Evolutionary conservation across 2,113 vertebrate genomes (phyloP), one percentile per base, ranked within the genome.

Genomic region (Aptenodytes patagonicus): DNA sequence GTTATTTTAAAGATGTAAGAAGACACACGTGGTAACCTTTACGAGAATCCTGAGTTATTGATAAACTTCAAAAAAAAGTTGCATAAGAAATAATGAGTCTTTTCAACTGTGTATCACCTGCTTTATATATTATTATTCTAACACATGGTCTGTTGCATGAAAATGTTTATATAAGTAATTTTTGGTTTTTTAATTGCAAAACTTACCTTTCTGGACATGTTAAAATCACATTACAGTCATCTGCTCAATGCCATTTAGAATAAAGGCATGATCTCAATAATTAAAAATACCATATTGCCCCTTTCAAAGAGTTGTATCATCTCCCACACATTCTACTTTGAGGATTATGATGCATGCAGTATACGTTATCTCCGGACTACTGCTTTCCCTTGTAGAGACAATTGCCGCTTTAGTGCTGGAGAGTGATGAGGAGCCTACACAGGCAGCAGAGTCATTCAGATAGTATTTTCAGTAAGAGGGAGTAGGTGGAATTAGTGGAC

Each of bases 271-370:
- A 46, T 22, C 21, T 89, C 62, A 52, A 16, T 85, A 95, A 94
- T 87, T 94, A 91, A 91, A 94, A 97, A 93, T 62, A 97, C 16
- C 32, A 79, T 40, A 47, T 6, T 89, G 49, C 10, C 66, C 66
- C 87, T 86, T 95, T 87, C 54, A 91, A 82, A 79, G 84, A 79
- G 19, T 24, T 91, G 34, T 79, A 84, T 66, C 78, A 73, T 85
- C 75, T 93, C 93, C 87, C 89, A 95, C 84, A 76, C 52, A n/a
- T 86, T 70, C 90, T 83, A 58, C 81, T 97, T 89, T 47, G 55
- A 85, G 83, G 60, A 92, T 73, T 92, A 83, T 90, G 85, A 95
- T 83, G 76, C 83, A 93, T 31, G 26, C 68, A 77, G 75, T 83
- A 7, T 12, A 77, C 4, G 18, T 77, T 91, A 88, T 54, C 75